These are phyloP conservation scores for Drosophila sturtevanti DNA, from an alignment of 1,140 invertebrate species.

Conservation along the genomic window DNA sequence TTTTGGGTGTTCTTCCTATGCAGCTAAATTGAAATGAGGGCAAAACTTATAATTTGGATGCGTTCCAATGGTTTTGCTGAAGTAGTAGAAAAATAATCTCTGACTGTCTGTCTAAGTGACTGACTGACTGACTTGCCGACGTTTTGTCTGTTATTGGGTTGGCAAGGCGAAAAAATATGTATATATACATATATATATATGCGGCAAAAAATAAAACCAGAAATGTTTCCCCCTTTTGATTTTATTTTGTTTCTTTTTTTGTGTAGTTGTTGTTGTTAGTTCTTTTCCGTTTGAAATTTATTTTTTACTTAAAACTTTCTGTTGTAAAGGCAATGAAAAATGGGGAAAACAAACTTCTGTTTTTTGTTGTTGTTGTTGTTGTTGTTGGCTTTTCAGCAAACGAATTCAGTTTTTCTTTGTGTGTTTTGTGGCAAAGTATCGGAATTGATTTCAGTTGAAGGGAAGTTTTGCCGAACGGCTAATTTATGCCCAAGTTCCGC, in stretches of 20 bases:
- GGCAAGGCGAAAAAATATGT: constrained; percentile 31
- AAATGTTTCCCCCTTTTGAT: constrained; percentile 22
- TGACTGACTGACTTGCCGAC: constrained; percentile 35
- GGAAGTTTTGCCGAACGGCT: constrained; percentile 72
- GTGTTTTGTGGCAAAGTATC: constrained; percentile 52
- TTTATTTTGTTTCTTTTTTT: constrained; percentile 14
- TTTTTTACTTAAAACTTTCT: constrained; percentile 81
- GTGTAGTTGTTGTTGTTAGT: constrained; percentile 53
- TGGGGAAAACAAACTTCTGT: constrained; percentile 73
- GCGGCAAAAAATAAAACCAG: constrained; percentile 52
- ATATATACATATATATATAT: constrained; percentile 18
- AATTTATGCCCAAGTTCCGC: constrained; percentile 77
- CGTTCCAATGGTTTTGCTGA: constrained; percentile 50
- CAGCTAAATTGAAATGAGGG: constrained; percentile 65
- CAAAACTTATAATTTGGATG: constrained; percentile 75
- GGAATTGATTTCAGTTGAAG: constrained; percentile 68
- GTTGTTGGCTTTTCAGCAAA: constrained; percentile 60
- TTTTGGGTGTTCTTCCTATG: constrained; percentile 20
- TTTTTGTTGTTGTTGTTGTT: not conserved
- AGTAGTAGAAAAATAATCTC: constrained; percentile 49
- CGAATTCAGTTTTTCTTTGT: constrained; percentile 45
- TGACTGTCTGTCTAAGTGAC: constrained; percentile 15
- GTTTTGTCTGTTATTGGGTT: constrained; percentile 36
- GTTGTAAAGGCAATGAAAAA: constrained; percentile 76
- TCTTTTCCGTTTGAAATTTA: constrained; percentile 68